Evolutionary conservation across 2,113 vertebrate species (phyloP).

Genomic region (Onychorhynchus coronatus): DNA sequence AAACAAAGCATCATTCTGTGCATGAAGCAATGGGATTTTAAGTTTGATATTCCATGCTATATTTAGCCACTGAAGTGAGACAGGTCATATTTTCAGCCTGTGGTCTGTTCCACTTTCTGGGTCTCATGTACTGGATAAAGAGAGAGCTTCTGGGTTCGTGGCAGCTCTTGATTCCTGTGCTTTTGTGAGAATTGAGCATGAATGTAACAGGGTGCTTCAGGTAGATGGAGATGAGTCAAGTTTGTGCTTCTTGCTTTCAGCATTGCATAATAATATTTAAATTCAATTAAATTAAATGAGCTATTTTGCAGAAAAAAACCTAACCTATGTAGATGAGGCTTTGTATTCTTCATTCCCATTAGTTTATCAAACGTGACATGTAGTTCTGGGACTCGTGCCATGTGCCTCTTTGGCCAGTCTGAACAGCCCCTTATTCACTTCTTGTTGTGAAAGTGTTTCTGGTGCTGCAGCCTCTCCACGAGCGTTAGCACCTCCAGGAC

Average conservation of each 20-base stretch:
- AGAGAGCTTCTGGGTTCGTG: neutral
- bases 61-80: neutral
- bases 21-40: neutral
- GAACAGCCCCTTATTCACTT: neutral
- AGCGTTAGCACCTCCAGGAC: neutral
- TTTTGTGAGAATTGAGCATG: neutral
- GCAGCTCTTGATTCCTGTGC: neutral
- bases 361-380: neutral
- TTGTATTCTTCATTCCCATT: neutral
- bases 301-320: neutral
- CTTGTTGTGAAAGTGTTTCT: neutral
- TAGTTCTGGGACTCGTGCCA: neutral
- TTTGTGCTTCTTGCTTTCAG: neutral
- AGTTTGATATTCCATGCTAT: neutral
- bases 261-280: neutral
- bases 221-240: neutral
- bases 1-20: neutral
- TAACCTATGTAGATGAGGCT: neutral
- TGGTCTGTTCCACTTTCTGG: neutral
- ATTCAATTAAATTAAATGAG: neutral
- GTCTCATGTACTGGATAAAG: accelerated
- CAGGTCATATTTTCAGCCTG: neutral
- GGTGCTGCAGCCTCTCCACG: neutral
- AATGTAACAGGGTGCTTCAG: neutral
- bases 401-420: neutral